A percentile compares a stretch with the other conserved stretches of the same genome.
phyloP scores from a whole-genome alignment of 2,888 invertebrate genomes.

The Erebia epiphron region DNA sequence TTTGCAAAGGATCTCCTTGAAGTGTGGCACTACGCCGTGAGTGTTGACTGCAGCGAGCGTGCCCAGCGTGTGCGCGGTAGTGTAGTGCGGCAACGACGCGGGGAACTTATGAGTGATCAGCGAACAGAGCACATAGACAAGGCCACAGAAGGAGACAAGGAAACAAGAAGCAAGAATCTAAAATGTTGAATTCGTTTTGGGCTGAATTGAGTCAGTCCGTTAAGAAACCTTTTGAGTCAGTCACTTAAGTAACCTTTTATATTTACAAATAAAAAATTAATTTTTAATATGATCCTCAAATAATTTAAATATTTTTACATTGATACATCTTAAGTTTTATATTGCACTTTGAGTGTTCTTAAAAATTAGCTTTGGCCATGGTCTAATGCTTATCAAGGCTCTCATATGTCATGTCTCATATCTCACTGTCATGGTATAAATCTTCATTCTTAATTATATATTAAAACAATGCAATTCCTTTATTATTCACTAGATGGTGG shows the following conservation, averaged over 20 bases:
- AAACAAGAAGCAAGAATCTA: not conserved
- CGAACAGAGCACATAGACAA: constrained; percentile 86
- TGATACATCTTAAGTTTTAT: not conserved
- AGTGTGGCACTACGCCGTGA: constrained; percentile 88
- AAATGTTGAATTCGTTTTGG: too few species aligned
- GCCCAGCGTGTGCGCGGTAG: too few species aligned
- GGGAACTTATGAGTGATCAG: constrained; percentile 86
- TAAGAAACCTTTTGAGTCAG: too few species aligned
- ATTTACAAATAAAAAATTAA: too few species aligned
- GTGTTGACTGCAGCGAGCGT: constrained; percentile 87
- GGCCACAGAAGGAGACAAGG: too few species aligned
- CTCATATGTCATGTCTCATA: too few species aligned
- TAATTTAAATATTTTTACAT: not conserved
- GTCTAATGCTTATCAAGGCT: not conserved
- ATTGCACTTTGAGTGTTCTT: not conserved
- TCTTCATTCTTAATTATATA: too few species aligned
- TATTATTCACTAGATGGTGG: too few species aligned
- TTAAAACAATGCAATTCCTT: too few species aligned
- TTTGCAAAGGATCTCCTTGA: not conserved
- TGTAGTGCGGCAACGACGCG: constrained; percentile 82
- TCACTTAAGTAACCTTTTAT: too few species aligned
- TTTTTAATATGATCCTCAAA: not conserved
- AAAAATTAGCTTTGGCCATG: not conserved
- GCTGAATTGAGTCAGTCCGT: too few species aligned
- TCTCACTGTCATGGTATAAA: too few species aligned